Conservation (phyloP, 2,113 vertebrate species). For the Leiothrix lutea region DNA sequence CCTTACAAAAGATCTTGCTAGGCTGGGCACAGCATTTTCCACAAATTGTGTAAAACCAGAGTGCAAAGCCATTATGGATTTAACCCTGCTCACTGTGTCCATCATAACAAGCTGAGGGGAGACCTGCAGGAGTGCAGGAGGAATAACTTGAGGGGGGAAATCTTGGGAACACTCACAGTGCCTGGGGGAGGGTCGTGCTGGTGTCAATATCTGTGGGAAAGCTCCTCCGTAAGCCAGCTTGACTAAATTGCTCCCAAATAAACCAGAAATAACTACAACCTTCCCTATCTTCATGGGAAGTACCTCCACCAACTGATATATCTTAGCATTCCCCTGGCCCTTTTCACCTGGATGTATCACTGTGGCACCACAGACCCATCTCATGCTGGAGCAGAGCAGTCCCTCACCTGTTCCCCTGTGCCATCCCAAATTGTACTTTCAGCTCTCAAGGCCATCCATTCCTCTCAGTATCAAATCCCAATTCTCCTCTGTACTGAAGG, state of each 20-base stretch:
- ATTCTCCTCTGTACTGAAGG: background rate
- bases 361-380: background rate
- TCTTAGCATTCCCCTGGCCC: background rate
- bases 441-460: background rate
- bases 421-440: background rate
- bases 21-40: background rate
- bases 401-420: background rate
- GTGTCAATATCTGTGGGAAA: background rate
- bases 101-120: background rate
- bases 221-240: background rate
- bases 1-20: background rate
- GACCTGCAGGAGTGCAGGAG: background rate
- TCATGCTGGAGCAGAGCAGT: background rate
- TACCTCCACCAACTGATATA: rapidly evolving
- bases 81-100: too few relatives aligned
- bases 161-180: background rate
- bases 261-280: background rate
- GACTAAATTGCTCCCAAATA: background rate
- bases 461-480: background rate
- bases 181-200: too few relatives aligned
- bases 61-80: background rate
- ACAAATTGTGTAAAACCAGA: background rate
- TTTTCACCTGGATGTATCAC: background rate
- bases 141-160: background rate
- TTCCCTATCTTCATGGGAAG: background rate